Conservation (phyloP, 2,888 invertebrate species). For the Ectropis crepuscularia region DNA sequence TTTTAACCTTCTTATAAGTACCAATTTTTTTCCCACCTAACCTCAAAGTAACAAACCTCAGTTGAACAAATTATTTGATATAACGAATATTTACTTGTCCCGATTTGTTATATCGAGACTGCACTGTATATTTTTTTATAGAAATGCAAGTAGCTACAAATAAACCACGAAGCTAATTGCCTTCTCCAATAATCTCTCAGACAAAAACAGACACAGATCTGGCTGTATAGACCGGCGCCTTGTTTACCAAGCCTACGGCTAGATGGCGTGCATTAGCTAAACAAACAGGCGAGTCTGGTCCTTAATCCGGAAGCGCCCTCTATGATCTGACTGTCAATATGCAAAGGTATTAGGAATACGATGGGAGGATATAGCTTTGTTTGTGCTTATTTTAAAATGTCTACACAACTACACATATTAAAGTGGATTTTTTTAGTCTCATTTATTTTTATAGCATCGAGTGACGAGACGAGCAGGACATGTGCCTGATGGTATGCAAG, state of each 20-base stretch:
- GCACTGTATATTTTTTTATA: no score
- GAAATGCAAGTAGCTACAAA: not conserved
- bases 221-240: constrained; percentile 23
- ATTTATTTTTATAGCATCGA: no score
- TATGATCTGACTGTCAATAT: constrained; percentile 39
- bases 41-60: no score
- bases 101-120: no score
- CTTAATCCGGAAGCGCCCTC: constrained; percentile 59
- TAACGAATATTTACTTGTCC: no score
- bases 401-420: no score
- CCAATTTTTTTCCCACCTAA: no score
- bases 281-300: constrained; percentile 64
- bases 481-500: no score
- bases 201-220: constrained; percentile 72
- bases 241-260: constrained; percentile 76
- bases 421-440: no score
- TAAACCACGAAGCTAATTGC: constrained; percentile 50
- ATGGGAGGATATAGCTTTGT: constrained; percentile 13
- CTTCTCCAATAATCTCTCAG: constrained; percentile 61
- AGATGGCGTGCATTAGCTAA: constrained; percentile 82
- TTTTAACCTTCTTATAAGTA: no score
- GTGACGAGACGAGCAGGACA: no score
- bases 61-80: no score
- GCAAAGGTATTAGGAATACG: constrained; percentile 33
- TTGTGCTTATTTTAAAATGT: not conserved